phyloP scores from a whole-genome alignment of 2,888 invertebrate species.

The Leptinotarsa juncta region DNA sequence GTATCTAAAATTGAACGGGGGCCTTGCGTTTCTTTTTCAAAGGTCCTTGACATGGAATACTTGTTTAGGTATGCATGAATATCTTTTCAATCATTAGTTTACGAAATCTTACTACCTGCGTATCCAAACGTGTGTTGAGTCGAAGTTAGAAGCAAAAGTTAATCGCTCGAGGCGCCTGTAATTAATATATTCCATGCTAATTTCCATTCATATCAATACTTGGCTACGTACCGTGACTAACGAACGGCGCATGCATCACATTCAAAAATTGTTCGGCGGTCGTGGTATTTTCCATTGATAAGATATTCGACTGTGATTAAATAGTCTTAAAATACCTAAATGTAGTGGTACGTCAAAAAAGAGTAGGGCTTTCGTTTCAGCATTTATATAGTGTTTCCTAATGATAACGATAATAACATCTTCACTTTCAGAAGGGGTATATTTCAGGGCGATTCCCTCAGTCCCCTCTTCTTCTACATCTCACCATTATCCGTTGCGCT shows the following conservation, averaged over 20 bases:
- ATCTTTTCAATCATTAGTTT: constrained; percentile 14
- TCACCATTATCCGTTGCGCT: too few species aligned
- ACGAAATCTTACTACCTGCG: constrained; percentile 1
- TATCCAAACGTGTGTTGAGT: not conserved
- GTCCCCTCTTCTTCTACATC: too few species aligned
- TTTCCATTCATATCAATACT: not conserved
- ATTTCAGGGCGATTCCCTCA: too few species aligned
- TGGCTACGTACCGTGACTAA: not conserved
- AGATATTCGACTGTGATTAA: not conserved
- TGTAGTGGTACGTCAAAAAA: not conserved
- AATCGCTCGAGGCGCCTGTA: not conserved
- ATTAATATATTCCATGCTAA: not conserved
- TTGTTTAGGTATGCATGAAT: constrained; percentile 4
- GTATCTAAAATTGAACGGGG: not conserved
- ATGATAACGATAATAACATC: too few species aligned
- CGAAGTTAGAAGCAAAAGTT: constrained; percentile 5
- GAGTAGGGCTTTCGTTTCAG: not conserved
- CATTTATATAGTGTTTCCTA: too few species aligned
- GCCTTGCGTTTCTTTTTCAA: constrained; percentile 2
- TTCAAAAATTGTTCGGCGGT: not conserved
- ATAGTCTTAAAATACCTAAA: not conserved
- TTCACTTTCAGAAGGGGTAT: too few species aligned
- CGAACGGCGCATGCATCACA: not conserved
- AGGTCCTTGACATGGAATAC: constrained; percentile 11
- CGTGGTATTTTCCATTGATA: not conserved